Base-by-base conservation (phyloP, 1,140 invertebrate species). In the Oppia nitens region DNA sequence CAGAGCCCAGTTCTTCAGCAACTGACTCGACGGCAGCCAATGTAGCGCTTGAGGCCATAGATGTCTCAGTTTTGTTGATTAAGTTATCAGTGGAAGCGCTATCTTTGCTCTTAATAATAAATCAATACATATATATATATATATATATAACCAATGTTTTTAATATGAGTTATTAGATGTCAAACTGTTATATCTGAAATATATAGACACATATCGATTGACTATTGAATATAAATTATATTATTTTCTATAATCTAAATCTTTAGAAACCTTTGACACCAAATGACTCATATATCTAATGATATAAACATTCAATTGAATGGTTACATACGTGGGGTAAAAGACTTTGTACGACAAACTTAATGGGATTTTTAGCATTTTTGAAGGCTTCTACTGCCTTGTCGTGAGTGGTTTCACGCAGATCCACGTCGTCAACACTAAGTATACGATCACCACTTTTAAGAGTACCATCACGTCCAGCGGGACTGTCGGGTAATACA, bases 391-490 rank as follows among this genome's bases (percentile, higher is more conserved):
- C 84, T n/a, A 98, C 93, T 77, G 74, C 74, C 29, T 49, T 75
- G 49, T 74, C 77, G 64, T 83, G 76, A 45, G 76, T 77, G 29
- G 81, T 77, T 51, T 80, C 77, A 62, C 82, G 81, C 63, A 89
- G 82, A 58, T 80, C 79, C 60, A 82, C 78, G 20, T 81, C 81
- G 67, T 87, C 87, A 40, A 74, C 70, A 66, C 92, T 85, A 24
- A 93, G 69, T 64, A 98, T 85, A 72, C 95, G 89, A 75, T 98
- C 95, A 9, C 91, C 94, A 2, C 84, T 81, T 76, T 92, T 90
- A 25, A 97, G 74, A 64, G 84, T 81, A 27, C 85, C 88, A 66
- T 85, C 84, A 65, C 79, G 77, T 45, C 89, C 90, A 3, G 93
- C 94, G n/a, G 93, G 92, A 77, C 90, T 96, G 62, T 91, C 82